phyloP scores from a whole-genome alignment of 2,888 invertebrate genomes.

The Xylocampa areola region DNA sequence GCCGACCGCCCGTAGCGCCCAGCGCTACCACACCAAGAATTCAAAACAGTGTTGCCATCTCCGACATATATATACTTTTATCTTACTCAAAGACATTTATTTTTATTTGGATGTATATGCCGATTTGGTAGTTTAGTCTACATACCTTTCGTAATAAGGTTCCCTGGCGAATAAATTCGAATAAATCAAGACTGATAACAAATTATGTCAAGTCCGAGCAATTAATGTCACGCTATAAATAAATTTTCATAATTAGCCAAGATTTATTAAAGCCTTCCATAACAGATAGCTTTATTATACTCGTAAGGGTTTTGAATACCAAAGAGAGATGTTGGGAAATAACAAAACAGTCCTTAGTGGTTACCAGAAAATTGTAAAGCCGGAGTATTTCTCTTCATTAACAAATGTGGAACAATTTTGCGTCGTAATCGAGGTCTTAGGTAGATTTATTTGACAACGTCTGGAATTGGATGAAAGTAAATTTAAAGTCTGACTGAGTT shows the following conservation, averaged over 20 bases:
- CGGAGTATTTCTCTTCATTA: conserved; percentile 13
- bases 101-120: not conserved
- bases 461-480: conserved; percentile 1
- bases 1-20: no score
- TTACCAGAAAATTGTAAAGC: conserved; percentile 10
- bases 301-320: conserved; percentile 53
- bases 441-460: conserved; percentile 9
- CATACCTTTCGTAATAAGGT: conserved; percentile 27
- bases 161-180: conserved; percentile 58
- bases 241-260: conserved; percentile 62
- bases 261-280: conserved; percentile 51
- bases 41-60: no score
- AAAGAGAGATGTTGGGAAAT: conserved; percentile 18
- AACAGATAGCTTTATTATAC: conserved; percentile 42
- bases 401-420: conserved; percentile 11
- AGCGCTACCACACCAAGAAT: no score
- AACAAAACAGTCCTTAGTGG: conserved; percentile 18
- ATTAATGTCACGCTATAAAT: conserved; percentile 65
- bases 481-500: conserved; percentile 8
- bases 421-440: conserved; percentile 10
- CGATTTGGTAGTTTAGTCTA: conserved; percentile 29
- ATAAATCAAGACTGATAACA: conserved; percentile 66
- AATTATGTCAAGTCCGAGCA: conserved; percentile 60
- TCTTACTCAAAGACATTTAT: not conserved
- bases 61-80: no score